A percentile compares a stretch with the other conserved stretches of the same genome.
phyloP scores from a whole-genome alignment of 2,797 vertebrate genomes.

The Crocidura indochinensis region DNA sequence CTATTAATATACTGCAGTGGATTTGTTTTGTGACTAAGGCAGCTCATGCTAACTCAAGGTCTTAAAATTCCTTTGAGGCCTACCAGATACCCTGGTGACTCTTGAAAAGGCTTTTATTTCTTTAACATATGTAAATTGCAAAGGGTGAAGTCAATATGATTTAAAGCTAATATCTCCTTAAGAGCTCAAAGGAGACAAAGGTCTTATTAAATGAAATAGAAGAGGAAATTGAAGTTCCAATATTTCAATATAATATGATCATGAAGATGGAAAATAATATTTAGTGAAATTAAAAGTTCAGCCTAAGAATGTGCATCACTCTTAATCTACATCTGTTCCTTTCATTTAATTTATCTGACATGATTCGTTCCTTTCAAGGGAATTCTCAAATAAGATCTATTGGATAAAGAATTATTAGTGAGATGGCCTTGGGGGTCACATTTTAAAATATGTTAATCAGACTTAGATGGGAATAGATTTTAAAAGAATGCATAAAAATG shows the following conservation, averaged over 20 bases:
- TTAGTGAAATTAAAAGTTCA: constrained; percentile 89
- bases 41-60: constrained; percentile 89
- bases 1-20: constrained; percentile 88
- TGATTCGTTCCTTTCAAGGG: constrained; percentile 80
- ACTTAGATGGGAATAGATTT: constrained; percentile 68
- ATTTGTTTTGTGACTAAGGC: constrained; percentile 87
- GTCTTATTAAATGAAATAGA: constrained; percentile 89
- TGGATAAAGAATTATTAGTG: constrained; percentile 81
- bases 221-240: constrained; percentile 88
- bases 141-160: constrained; percentile 89
- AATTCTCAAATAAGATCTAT: constrained; percentile 81
- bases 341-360: constrained; percentile 86
- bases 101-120: constrained; percentile 90
- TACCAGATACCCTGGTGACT: constrained; percentile 86
- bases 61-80: constrained; percentile 89
- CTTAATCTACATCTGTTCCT: constrained; percentile 85
- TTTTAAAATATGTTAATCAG: constrained; percentile 79
- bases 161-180: constrained; percentile 90
- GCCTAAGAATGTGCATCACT: constrained; percentile 86
- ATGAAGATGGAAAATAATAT: constrained; percentile 89
- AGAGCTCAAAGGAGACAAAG: constrained; percentile 89
- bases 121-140: constrained; percentile 90
- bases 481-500: constrained; percentile 54
- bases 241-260: constrained; percentile 86
- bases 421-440: constrained; percentile 69